Evolutionary conservation across 2,797 vertebrate genomes (phyloP).

Genomic region (Mastacembelus armatus): DNA sequence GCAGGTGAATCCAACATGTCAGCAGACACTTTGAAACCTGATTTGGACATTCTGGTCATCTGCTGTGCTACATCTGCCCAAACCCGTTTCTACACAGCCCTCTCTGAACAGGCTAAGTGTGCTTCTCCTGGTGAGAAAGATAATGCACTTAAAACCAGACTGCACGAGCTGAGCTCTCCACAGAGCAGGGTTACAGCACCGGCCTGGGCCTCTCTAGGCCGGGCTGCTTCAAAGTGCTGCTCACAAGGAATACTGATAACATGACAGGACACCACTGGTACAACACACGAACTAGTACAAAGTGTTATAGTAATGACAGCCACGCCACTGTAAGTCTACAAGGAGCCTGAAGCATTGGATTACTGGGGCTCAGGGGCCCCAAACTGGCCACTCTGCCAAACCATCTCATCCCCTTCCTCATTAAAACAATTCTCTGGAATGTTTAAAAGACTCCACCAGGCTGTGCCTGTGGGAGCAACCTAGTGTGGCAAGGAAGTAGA

Average conservation of each 20-base stretch:
- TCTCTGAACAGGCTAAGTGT: conserved; percentile 26
- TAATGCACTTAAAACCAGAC: conserved; percentile 33
- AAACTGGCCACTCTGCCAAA: conserved; percentile 6
- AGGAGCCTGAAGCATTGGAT: conserved; percentile 50
- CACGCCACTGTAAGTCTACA: conserved; percentile 58
- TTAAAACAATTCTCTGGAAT: conserved; percentile 62
- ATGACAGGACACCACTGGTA: conserved; percentile 56
- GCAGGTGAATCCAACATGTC: conserved; percentile 10
- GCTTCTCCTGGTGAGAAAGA: conserved; percentile 23
- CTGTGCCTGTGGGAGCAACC: conserved; percentile 8
- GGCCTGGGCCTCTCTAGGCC: background rate
- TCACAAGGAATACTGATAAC: conserved; percentile 57
- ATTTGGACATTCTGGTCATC: conserved; percentile 7
- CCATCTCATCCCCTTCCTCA: background rate
- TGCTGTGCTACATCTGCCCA: conserved; percentile 57
- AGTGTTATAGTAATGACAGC: conserved; percentile 72
- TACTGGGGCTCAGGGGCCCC: background rate
- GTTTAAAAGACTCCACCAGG: conserved; percentile 51
- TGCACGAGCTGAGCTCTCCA: conserved; percentile 25
- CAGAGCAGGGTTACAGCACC: conserved; percentile 22
- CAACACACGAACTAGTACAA: conserved; percentile 70
- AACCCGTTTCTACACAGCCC: conserved; percentile 16
- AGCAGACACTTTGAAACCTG: conserved; percentile 8
- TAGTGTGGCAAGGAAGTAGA: no score
- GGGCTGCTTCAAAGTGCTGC: conserved; percentile 43